Evolutionary conservation across 2,113 vertebrate genomes (phyloP).

Genomic region (Corydoras maculifer): DNA sequence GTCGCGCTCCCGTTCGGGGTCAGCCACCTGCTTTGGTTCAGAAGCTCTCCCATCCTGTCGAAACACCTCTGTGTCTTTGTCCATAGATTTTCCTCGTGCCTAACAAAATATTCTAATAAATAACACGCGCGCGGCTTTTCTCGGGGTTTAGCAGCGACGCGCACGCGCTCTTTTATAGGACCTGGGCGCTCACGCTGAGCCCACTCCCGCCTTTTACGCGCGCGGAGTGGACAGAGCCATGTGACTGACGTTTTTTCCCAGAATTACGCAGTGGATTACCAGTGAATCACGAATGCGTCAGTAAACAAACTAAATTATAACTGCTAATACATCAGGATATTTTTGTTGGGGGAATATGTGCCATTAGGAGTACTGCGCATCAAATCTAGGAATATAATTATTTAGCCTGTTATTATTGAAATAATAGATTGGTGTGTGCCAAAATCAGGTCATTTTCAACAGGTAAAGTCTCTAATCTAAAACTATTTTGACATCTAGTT

Average conservation of each 20-base stretch:
- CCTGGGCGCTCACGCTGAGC: not conserved
- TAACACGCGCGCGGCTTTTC: not conserved
- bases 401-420: too few relatives aligned
- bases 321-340: too few relatives aligned
- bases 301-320: too few relatives aligned
- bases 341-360: too few relatives aligned
- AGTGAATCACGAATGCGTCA: not conserved
- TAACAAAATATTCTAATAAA: not conserved
- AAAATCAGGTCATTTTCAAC: too few relatives aligned
- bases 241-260: conserved; percentile 1
- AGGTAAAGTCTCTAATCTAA: too few relatives aligned
- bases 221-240: not conserved
- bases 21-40: conserved; percentile 52
- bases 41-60: conserved; percentile 55
- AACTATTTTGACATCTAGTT: too few relatives aligned
- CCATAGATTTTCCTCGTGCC: not conserved
- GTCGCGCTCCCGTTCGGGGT: conserved; percentile 48
- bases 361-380: too few relatives aligned
- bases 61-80: conserved; percentile 25
- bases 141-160: not conserved
- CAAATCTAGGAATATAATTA: too few relatives aligned
- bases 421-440: too few relatives aligned
- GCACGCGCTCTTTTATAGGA: not conserved
- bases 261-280: not conserved
- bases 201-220: not conserved